Base-by-base conservation (phyloP, 2,113 vertebrate genomes). In the Gnathonemus longibarbis region DNA sequence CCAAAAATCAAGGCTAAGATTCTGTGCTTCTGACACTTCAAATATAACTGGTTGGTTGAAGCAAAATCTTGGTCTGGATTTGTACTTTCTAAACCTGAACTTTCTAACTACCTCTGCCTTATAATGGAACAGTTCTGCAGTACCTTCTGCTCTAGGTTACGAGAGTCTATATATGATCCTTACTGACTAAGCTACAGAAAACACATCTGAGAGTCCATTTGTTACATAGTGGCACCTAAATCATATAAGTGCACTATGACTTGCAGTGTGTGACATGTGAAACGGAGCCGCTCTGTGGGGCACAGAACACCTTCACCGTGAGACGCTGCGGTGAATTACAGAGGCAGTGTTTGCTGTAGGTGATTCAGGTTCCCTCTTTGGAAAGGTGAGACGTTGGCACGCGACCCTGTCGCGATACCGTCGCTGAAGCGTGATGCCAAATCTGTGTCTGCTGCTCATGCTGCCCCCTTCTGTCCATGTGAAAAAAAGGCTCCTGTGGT, bases 401-500 rank as follows among this genome's bases (percentile, higher is more conserved):
- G 74, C 1, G 35, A 80, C 42, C 74, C 13, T 1, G 31, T 80
- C 7, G 35, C 1, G 35, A 80, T 80, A 35, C 13, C 5, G 31
- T 80, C 1, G 31, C 35, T 15, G 74, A 19, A 80, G 3, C 1
- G 31, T 17, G 31, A 42, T 42, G 31, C 35, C 15, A 17, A 80
- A 80, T 42, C 58, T 27, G 39, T 85, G 24, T 86, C 84, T n/a
- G 80, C 35, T 80, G 74, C 24, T 2, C 52, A 24, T 35, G 8
- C 70, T 42, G 48, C 70, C 66, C 49, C 48, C 27, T 48, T n/a
- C 48, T 39, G 49, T 10, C 74, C 1, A 10, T 11, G 45, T 11
- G 27, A 48, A 48, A 4, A 50, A 42, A 87, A 3, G 1, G 42
- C 21, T 95, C 95, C 94, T 92, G 95, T 95, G 27, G 93, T 95